Base-by-base conservation (phyloP, 2,113 vertebrate genomes). In the Salvelinus fontinalis region DNA sequence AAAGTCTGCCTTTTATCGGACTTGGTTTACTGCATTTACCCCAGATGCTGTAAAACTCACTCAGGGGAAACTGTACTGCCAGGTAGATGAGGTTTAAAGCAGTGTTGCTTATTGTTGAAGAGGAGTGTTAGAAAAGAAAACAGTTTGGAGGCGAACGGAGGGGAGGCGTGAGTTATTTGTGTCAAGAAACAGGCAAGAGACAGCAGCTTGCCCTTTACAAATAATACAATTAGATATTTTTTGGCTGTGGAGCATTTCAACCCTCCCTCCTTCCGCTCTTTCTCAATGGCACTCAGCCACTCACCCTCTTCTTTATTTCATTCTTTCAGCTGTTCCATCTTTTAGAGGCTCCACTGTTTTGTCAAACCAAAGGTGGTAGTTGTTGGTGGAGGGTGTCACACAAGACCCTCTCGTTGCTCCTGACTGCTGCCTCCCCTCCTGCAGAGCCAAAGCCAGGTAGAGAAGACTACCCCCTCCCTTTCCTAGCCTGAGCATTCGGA, bases 321-420 rank as follows among this genome's bases (percentile, higher is more conserved):
- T 27, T 79, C 75, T 75, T 64, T 84, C 77, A 49, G 76, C 72
- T 77, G 78, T 80, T 14, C 51, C 76, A 31, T 66, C 31, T 44
- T 1, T 59, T 82, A 71, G 71, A 13, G 62, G 31, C 77, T 87
- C 86, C 79, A 75, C 83, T 68, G 76, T 66, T 78, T 80, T 76
- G 51, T 59, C 81, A 81, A 79, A 91, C 90, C 91, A 90, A 92
- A 92, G 87, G 79, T 68, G 79, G 81, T 68, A 31, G 76, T 70
- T 62, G 75, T 65, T 44, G 69, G 54, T 59, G 64, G 73, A 78
- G 72, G 34, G 72, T 66, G 22, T 78, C 65, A 18, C 27, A 51
- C 65, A 20, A 73, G 75, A 31, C 66, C 49, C 18, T 39, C 67
- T 0, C 13, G 62, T 29, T 9, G 27, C 26, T 27, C 26, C 44